phyloP scores from a whole-genome alignment of 1,140 invertebrate genomes.

The Paracyclopina nana region DNA sequence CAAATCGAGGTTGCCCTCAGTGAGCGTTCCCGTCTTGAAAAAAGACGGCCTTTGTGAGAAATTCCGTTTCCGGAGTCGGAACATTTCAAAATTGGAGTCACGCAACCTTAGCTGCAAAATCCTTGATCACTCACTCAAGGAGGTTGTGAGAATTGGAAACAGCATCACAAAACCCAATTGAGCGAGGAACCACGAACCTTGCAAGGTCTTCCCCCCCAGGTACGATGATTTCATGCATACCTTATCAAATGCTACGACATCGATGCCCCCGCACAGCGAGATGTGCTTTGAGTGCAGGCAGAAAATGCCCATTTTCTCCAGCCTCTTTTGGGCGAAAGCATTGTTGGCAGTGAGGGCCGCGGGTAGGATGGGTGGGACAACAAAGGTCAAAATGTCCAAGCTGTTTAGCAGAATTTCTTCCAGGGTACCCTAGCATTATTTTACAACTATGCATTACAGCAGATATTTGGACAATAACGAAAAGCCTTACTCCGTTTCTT shows the following conservation, averaged over 20 bases:
- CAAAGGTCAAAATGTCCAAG: conserved; percentile 27
- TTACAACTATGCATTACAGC: neutral
- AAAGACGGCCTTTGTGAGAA: neutral
- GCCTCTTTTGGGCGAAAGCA: conserved; percentile 31
- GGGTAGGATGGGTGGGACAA: conserved; percentile 27
- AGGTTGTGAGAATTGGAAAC: conserved; percentile 12
- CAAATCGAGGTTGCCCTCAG: conserved; percentile 25
- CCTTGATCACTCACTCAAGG: conserved; percentile 17
- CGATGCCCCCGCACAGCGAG: conserved; percentile 31
- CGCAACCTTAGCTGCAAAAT: conserved; percentile 4
- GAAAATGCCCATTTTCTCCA: conserved; percentile 28
- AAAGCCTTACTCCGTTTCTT: conserved; percentile 21
- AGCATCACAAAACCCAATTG: conserved; percentile 16
- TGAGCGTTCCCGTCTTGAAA: conserved; percentile 26
- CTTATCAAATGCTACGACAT: conserved; percentile 37
- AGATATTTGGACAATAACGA: neutral
- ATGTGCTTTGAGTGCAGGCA: conserved; percentile 34
- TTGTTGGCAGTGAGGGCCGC: conserved; percentile 35
- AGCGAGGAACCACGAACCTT: conserved; percentile 9
- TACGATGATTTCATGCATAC: conserved; percentile 21
- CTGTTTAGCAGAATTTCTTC: conserved; percentile 24
- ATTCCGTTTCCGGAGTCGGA: too few relatives aligned
- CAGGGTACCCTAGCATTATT: conserved; percentile 20
- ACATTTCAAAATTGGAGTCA: too few relatives aligned
- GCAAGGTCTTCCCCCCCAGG: neutral